phyloP scores from a whole-genome alignment of 2,113 vertebrate species.

The Crocuta crocuta region DNA sequence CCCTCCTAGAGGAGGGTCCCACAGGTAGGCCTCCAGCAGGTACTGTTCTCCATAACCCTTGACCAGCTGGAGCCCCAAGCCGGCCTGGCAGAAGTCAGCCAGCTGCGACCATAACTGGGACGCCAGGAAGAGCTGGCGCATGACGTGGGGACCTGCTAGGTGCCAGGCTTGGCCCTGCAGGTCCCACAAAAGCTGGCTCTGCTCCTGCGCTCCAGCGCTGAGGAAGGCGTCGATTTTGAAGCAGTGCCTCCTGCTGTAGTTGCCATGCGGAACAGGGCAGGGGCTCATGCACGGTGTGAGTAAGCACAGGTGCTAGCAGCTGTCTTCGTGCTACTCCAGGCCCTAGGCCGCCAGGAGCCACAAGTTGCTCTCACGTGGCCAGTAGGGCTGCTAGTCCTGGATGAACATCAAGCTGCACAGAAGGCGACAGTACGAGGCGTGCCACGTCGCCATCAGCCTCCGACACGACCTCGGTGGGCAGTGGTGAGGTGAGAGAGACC shows the following conservation, averaged over 20 bases:
- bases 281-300: constrained; percentile 88
- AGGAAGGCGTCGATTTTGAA: constrained; percentile 91
- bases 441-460: neutral
- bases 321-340: constrained; percentile 89
- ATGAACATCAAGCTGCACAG: constrained; percentile 85
- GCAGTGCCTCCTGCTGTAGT: constrained; percentile 87
- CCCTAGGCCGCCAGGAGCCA: constrained; percentile 86
- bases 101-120: constrained; percentile 88
- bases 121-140: constrained; percentile 90
- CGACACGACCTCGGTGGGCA: neutral
- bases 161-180: constrained; percentile 82
- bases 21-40: constrained; percentile 88
- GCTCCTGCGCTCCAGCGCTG: constrained; percentile 82
- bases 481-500: constrained; percentile 28
- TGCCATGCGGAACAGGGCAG: constrained; percentile 86
- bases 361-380: constrained; percentile 87
- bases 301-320: constrained; percentile 80
- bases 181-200: constrained; percentile 88
- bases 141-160: constrained; percentile 83
- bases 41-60: constrained; percentile 89
- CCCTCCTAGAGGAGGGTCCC: neutral
- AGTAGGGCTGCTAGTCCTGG: constrained; percentile 91
- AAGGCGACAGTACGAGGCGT: constrained; percentile 78
- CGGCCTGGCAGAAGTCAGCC: constrained; percentile 87
- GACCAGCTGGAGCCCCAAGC: constrained; percentile 86